These are phyloP conservation scores for Drosophila falleni DNA, from an alignment of 2,888 invertebrate species.

Conservation along the genomic window DNA sequence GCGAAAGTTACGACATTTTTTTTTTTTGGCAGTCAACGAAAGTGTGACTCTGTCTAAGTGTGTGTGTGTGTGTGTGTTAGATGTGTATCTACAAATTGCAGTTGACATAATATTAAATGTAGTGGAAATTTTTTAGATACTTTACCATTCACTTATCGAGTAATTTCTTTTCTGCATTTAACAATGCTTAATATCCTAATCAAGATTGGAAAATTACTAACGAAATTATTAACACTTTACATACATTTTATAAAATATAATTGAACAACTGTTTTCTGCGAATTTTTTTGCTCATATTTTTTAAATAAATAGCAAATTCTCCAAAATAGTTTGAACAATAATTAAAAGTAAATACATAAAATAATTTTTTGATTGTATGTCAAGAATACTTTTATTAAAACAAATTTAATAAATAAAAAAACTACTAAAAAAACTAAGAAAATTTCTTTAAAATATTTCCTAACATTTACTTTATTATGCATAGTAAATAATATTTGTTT, in stretches of 20 bases:
- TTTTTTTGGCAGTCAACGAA: conserved; percentile 66
- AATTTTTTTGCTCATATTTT: too few species aligned
- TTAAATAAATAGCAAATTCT: too few species aligned
- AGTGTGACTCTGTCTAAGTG: conserved; percentile 43
- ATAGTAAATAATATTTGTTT: background rate
- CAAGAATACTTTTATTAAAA: too few species aligned
- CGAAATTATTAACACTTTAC: too few species aligned
- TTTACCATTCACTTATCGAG: background rate
- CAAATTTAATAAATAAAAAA: too few species aligned
- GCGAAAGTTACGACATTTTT: conserved; percentile 75
- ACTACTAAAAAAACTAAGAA: conserved; percentile 3
- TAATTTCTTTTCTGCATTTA: background rate
- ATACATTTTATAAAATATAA: too few species aligned
- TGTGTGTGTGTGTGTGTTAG: conserved; percentile 22
- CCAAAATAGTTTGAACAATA: too few species aligned
- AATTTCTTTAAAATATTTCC: background rate
- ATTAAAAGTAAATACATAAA: background rate
- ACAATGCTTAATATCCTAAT: background rate
- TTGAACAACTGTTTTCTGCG: too few species aligned
- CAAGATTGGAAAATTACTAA: too few species aligned
- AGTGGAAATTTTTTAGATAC: conserved; percentile 3
- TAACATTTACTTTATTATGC: background rate
- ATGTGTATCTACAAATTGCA: conserved; percentile 71
- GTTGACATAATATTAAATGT: conserved; percentile 44
- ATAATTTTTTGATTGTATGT: too few species aligned